phyloP scores from a whole-genome alignment of 1,140 invertebrate genomes.

The Ooceraea biroi region DNA sequence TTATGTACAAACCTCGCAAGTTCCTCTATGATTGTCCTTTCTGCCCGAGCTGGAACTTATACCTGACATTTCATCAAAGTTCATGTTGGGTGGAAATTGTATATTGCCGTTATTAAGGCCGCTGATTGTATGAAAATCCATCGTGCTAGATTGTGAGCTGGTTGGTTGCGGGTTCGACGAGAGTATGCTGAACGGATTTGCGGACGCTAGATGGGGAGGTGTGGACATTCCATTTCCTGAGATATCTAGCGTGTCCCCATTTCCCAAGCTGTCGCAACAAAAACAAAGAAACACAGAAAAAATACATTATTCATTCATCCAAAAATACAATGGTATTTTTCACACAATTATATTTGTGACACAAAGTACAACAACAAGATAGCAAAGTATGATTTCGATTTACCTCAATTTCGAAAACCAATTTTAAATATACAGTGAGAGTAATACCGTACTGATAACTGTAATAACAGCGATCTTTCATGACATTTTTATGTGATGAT shows the following conservation, averaged over 20 bases:
- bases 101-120: slow-evolving; percentile 82
- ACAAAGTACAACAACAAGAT: no score
- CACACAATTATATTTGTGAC: background rate
- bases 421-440: background rate
- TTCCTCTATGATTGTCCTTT: slow-evolving; percentile 80
- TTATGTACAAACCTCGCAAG: slow-evolving; percentile 75
- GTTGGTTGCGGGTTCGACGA: slow-evolving; percentile 76
- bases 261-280: slow-evolving; percentile 66
- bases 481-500: slow-evolving; percentile 69
- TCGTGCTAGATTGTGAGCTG: slow-evolving; percentile 76
- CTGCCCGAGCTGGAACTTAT: slow-evolving; percentile 71
- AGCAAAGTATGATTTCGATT: no score
- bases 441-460: background rate
- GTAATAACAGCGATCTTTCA: background rate
- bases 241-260: slow-evolving; percentile 73
- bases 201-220: slow-evolving; percentile 72
- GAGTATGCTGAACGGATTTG: slow-evolving; percentile 74
- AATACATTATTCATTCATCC: slow-evolving; percentile 4
- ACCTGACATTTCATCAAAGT: slow-evolving; percentile 67
- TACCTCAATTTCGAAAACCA: background rate
- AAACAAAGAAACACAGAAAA: slow-evolving; percentile 11
- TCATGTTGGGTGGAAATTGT: slow-evolving; percentile 73
- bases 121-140: slow-evolving; percentile 77
- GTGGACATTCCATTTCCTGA: slow-evolving; percentile 74
- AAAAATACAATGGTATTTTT: background rate